A percentile compares a stretch with the other conserved stretches of the same genome.
These are phyloP conservation scores for Muscicapa comitata DNA, from an alignment of 2,797 vertebrate species.

Conservation along the genomic window DNA sequence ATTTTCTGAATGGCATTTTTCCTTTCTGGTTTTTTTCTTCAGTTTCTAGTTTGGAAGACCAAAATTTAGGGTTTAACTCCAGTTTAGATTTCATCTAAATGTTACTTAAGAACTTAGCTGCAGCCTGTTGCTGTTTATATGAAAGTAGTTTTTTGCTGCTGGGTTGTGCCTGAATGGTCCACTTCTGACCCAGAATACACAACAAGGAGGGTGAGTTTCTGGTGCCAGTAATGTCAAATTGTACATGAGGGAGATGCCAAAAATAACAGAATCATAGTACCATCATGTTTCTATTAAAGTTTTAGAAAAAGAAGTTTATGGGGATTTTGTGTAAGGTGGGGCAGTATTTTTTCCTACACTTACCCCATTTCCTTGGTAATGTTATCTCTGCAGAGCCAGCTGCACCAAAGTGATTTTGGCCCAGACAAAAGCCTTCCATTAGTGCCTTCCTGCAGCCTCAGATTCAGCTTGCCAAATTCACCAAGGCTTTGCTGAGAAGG, in stretches of 20 bases:
- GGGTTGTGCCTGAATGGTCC: not conserved
- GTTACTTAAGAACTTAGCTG: not conserved
- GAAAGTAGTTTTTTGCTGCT: not conserved
- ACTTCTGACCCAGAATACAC: not conserved
- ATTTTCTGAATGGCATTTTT: constrained; percentile 54
- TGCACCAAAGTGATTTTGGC: not conserved
- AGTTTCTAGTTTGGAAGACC: not conserved
- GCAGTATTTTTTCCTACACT: not conserved
- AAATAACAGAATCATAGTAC: not conserved
- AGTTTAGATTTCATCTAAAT: not conserved
- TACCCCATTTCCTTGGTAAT: not conserved
- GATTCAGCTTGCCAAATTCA: not conserved
- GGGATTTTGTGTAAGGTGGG: not conserved
- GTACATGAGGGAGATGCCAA: not conserved
- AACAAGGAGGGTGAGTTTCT: not conserved
- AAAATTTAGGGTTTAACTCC: not conserved
- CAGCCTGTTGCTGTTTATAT: not conserved
- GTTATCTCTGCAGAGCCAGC: not conserved
- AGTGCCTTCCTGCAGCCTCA: not conserved
- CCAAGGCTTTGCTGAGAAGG: not conserved
- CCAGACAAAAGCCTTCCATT: not conserved
- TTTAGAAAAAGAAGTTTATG: not conserved
- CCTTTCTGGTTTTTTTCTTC: not conserved
- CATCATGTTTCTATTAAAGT: not conserved
- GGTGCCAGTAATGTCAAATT: not conserved